phyloP scores from a whole-genome alignment of 2,113 vertebrate species.

The Muntiacus muntjak region DNA sequence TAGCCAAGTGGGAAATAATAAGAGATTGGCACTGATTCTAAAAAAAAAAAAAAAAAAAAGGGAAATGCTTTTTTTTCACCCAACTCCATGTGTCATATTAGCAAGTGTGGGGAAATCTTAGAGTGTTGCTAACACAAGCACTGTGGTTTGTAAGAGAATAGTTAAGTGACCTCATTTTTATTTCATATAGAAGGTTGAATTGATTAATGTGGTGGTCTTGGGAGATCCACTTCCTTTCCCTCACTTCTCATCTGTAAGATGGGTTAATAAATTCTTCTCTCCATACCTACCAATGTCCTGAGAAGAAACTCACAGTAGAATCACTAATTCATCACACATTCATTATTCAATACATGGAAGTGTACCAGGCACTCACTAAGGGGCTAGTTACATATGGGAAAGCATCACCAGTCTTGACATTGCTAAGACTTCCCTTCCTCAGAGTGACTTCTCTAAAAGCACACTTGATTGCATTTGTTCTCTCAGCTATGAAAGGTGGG shows the following conservation, averaged over 20 bases:
- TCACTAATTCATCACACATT: neutral
- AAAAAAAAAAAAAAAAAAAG: neutral
- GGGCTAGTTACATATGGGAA: neutral
- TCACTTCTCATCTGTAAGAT: neutral
- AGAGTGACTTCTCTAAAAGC: neutral
- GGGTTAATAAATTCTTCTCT: neutral
- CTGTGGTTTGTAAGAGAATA: neutral
- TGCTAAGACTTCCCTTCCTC: neutral
- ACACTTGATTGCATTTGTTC: neutral
- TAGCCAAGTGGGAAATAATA: neutral
- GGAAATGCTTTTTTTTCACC: neutral
- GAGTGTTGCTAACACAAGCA: neutral
- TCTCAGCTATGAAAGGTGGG: constrained; percentile 49
- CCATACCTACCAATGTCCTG: neutral
- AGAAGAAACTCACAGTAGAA: neutral
- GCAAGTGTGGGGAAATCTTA: neutral
- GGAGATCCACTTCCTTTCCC: neutral
- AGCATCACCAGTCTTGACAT: neutral
- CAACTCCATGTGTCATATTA: neutral
- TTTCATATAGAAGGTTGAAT: neutral
- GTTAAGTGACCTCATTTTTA: neutral
- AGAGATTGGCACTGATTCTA: neutral
- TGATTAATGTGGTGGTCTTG: neutral
- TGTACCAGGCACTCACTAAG: neutral
- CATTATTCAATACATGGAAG: neutral